A percentile compares a stretch with the other conserved stretches of the same genome.
phyloP scores from a whole-genome alignment of 2,113 vertebrate species.

The Phrynocephalus versicolor region DNA sequence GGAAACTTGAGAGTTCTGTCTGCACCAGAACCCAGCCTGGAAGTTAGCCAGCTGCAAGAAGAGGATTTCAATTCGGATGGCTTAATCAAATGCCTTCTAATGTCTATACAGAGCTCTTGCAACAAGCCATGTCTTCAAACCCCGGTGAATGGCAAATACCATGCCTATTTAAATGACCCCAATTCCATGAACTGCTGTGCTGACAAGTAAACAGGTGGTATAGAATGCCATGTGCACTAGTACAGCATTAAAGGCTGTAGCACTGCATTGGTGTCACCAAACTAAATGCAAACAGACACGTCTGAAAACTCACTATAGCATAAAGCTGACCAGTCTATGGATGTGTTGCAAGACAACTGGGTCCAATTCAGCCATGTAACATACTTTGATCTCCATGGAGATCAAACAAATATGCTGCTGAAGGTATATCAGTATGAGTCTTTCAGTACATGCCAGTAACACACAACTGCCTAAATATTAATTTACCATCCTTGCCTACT shows the following conservation, averaged over 20 bases:
- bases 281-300: neutral
- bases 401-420: neutral
- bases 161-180: neutral
- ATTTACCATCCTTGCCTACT: neutral
- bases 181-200: neutral
- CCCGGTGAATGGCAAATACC: neutral
- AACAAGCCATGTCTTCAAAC: neutral
- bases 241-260: neutral
- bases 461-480: neutral
- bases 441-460: neutral
- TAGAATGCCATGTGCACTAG: neutral
- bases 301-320: neutral
- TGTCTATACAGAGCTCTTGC: neutral
- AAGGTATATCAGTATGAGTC: neutral
- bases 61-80: neutral
- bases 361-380: neutral
- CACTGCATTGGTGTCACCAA: neutral
- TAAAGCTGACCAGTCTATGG: neutral
- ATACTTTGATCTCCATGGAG: neutral
- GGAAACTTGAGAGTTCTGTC: neutral
- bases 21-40: neutral
- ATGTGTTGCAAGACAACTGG: neutral
- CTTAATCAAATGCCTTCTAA: neutral
- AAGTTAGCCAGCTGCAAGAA: neutral
- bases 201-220: neutral